Conservation (phyloP, 2,797 vertebrate species). For the Lemur catta region DNA sequence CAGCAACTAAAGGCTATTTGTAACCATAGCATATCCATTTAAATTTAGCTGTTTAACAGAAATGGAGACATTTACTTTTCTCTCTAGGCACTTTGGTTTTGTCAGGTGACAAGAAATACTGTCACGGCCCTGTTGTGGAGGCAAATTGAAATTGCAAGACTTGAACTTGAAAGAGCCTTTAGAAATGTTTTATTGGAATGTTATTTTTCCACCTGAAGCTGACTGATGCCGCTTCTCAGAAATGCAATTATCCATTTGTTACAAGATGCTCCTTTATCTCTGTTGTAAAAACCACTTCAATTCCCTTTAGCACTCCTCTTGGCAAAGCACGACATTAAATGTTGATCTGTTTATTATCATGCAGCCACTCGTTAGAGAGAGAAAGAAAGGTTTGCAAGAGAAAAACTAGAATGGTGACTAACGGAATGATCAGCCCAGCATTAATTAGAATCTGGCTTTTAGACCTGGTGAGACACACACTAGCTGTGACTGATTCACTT, state of each 20-base stretch:
- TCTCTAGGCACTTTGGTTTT: background rate
- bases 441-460: background rate
- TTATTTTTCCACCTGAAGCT: background rate
- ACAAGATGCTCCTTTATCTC: background rate
- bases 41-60: background rate
- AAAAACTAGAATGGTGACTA: background rate
- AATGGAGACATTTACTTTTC: background rate
- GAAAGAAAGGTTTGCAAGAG: background rate
- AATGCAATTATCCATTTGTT: background rate
- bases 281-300: background rate
- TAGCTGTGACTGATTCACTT: background rate
- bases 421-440: background rate
- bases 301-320: background rate
- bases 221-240: background rate
- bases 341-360: background rate
- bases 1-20: background rate
- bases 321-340: background rate
- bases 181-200: background rate
- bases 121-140: background rate
- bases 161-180: background rate
- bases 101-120: conserved; percentile 31
- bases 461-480: background rate
- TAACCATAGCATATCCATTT: background rate
- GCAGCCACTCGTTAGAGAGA: background rate
- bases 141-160: background rate